phyloP scores from a whole-genome alignment of 2,113 vertebrate genomes.

The Antechinus flavipes region DNA sequence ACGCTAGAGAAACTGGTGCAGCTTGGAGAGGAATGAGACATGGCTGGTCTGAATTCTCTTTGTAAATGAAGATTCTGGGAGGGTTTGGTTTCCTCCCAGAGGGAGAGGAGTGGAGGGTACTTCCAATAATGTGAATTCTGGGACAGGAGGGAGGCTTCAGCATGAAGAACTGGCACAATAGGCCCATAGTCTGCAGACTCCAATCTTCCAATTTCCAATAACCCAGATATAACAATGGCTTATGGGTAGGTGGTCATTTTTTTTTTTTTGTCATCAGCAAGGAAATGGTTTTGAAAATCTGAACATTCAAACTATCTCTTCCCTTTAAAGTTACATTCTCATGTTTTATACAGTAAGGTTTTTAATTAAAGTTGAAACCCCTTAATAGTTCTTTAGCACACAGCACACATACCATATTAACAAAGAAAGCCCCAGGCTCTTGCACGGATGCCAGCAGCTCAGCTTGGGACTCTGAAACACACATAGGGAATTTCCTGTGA shows the following conservation, averaged over 20 bases:
- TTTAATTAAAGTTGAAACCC: not conserved
- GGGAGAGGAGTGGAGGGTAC: not conserved
- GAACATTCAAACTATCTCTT: not conserved
- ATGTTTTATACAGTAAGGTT: not conserved
- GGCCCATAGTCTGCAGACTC: not conserved
- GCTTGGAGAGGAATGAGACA: not conserved
- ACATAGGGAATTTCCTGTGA: not conserved
- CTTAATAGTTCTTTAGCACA: not conserved
- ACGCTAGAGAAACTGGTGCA: not conserved
- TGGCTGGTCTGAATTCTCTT: not conserved
- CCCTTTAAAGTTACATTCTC: not conserved
- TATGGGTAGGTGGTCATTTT: not conserved
- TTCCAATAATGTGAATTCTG: not conserved
- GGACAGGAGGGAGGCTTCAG: not conserved
- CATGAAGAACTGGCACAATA: not conserved
- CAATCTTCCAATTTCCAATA: not conserved
- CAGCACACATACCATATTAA: not conserved
- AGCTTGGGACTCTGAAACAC: not conserved
- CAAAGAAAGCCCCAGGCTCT: not conserved
- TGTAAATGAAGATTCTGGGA: not conserved
- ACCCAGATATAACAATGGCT: not conserved
- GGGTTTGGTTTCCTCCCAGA: not conserved
- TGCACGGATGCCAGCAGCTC: not conserved
- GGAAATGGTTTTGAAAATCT: not conserved
- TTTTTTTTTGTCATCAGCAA: not conserved